phyloP scores from a whole-genome alignment of 2,113 vertebrate species.

The Eulacestoma nigropectus region DNA sequence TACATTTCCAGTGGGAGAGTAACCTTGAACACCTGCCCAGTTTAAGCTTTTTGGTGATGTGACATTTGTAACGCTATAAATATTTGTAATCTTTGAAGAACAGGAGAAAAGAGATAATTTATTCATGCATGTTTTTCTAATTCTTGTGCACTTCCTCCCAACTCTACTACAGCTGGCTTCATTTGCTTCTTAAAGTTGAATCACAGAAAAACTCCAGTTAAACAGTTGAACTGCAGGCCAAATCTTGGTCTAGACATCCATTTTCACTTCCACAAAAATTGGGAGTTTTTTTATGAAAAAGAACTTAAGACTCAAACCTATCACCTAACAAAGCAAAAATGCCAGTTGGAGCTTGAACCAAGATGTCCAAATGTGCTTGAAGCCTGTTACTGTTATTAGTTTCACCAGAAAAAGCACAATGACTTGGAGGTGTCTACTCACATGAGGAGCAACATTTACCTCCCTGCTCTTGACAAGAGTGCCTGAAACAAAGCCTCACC shows the following conservation, averaged over 20 bases:
- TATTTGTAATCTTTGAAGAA: neutral
- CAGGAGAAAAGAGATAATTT: neutral
- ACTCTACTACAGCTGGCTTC: neutral
- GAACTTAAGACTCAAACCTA: neutral
- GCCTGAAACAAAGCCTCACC: neutral
- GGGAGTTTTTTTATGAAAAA: neutral
- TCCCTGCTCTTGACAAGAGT: neutral
- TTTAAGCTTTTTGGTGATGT: neutral
- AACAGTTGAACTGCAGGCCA: neutral
- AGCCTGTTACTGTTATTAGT: neutral
- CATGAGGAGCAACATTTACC: accelerated
- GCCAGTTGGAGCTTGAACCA: neutral
- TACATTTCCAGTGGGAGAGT: neutral
- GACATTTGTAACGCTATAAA: neutral
- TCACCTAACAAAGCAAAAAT: neutral
- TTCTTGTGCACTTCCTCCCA: neutral
- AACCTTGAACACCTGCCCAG: neutral
- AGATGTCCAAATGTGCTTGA: accelerated
- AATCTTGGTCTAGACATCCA: neutral
- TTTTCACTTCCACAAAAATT: neutral
- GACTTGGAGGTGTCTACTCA: neutral
- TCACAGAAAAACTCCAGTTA: neutral
- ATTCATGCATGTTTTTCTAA: neutral
- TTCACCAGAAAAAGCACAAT: neutral
- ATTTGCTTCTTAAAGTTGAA: neutral